Evolutionary conservation across 2,888 invertebrate species (phyloP).

Genomic region (Crioceris asparagi): DNA sequence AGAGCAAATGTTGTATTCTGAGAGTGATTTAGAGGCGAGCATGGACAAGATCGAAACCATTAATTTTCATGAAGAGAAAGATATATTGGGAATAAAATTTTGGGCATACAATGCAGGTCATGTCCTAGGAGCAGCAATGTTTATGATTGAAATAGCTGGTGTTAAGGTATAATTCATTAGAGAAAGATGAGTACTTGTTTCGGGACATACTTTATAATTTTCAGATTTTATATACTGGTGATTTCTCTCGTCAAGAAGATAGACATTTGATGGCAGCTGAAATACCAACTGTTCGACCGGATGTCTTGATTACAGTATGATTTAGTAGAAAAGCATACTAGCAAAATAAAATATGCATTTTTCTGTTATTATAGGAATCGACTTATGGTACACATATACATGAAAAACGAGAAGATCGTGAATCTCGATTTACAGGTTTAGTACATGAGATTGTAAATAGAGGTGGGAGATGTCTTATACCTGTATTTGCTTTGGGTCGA

Average conservation of each 20-base stretch:
- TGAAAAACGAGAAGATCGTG: constrained; percentile 94
- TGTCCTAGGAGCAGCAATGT: constrained; percentile 99
- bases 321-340: constrained; percentile 15
- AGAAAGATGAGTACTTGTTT: not conserved
- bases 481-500: constrained; percentile 95
- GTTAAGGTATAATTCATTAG: constrained; percentile 45
- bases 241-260: constrained; percentile 97
- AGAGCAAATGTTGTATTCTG: constrained; percentile 94
- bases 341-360: no score
- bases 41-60: constrained; percentile 99
- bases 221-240: constrained; percentile 87
- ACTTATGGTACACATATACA: constrained; percentile 99
- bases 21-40: constrained; percentile 91
- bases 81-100: constrained; percentile 91
- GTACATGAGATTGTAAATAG: constrained; percentile 93
- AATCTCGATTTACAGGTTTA: constrained; percentile 82
- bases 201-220: constrained; percentile 5
- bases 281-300: constrained; percentile 90
- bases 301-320: constrained; percentile 76
- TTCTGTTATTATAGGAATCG: constrained; percentile 58
- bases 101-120: constrained; percentile 99
- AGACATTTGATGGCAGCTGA: constrained; percentile 99
- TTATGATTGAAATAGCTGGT: constrained; percentile 99
- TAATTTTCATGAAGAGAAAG: constrained; percentile 96
- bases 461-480: constrained; percentile 97